Evolutionary conservation across 2,113 vertebrate species (phyloP).

Genomic region (Empidonax alnorum): DNA sequence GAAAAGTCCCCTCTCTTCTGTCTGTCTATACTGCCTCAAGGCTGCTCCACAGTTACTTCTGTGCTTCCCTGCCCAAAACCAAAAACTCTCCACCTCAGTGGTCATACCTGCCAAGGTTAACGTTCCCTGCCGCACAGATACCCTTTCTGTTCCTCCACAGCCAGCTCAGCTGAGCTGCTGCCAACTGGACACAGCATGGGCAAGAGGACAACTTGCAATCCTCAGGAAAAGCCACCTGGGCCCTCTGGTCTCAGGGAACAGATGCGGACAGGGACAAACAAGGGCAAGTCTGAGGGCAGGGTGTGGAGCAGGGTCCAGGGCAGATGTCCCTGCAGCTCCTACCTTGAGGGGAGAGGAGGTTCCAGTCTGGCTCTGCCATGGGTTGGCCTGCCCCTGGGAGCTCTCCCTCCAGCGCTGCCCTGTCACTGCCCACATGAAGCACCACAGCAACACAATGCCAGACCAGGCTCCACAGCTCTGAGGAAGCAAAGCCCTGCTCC

Average conservation of each 20-base stretch:
- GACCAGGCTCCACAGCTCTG: conserved; percentile 70
- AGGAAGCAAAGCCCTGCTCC: conserved; percentile 50
- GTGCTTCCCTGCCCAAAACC: not conserved
- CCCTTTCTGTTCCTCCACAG: not conserved
- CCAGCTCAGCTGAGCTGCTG: not conserved
- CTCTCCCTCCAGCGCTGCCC: conserved; percentile 40
- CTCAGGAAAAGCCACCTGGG: not conserved
- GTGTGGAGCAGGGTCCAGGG: not conserved
- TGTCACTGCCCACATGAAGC: conserved; percentile 13
- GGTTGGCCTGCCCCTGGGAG: not conserved
- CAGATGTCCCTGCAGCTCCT: not conserved
- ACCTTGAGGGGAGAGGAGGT: conserved; percentile 79
- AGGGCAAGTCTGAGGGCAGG: not conserved
- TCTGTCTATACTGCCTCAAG: not conserved
- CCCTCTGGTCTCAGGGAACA: not conserved
- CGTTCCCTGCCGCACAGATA: not conserved
- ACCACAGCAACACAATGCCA: conserved; percentile 74
- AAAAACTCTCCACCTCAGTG: not conserved
- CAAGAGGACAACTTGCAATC: not conserved
- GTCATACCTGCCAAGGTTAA: not conserved
- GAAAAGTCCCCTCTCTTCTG: not conserved
- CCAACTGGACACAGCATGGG: not conserved
- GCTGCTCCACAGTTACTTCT: not conserved
- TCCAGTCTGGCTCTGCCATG: conserved; percentile 74
- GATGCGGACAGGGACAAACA: not conserved